Percentiles rank a stretch among this genome's conserved stretches.
Evolutionary conservation across 2,797 vertebrate genomes (phyloP).

Genomic region (Periophthalmus magnuspinnatus): DNA sequence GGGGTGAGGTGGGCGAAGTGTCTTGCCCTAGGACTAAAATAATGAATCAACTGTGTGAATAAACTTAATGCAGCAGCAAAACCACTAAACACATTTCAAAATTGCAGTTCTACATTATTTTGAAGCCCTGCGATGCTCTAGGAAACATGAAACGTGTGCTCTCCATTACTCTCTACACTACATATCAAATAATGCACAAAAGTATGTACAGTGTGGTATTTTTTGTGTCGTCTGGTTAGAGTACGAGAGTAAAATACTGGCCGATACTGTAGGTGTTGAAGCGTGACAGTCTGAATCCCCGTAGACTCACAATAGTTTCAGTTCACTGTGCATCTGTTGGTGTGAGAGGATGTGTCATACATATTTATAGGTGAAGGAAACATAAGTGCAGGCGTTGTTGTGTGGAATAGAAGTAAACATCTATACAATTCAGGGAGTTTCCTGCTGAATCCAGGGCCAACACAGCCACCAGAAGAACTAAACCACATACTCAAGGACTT

Average conservation of each 20-base stretch:
- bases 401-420: not conserved
- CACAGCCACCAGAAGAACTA: no score
- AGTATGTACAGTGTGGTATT: not conserved
- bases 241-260: not conserved
- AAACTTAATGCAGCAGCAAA: not conserved
- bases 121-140: not conserved
- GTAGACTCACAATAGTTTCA: slow-evolving; percentile 21
- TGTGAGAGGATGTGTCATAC: slow-evolving; percentile 19
- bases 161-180: not conserved
- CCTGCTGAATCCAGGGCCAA: no score
- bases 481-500: no score
- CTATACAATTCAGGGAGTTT: not conserved
- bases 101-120: not conserved
- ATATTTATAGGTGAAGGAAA: slow-evolving; percentile 10
- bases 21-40: not conserved
- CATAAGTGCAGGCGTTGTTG: not conserved
- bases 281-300: slow-evolving; percentile 32
- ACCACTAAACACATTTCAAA: not conserved
- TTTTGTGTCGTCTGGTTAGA: slow-evolving; percentile 8
- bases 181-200: not conserved
- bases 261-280: slow-evolving; percentile 29
- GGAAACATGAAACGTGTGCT: not conserved
- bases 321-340: slow-evolving; percentile 48
- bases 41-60: not conserved
- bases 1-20: not conserved